Percentiles rank a stretch among this genome's conserved stretches.
Evolutionary conservation across 2,888 invertebrate genomes (phyloP).

Genomic region (Thecocarcelia acutangulata): DNA sequence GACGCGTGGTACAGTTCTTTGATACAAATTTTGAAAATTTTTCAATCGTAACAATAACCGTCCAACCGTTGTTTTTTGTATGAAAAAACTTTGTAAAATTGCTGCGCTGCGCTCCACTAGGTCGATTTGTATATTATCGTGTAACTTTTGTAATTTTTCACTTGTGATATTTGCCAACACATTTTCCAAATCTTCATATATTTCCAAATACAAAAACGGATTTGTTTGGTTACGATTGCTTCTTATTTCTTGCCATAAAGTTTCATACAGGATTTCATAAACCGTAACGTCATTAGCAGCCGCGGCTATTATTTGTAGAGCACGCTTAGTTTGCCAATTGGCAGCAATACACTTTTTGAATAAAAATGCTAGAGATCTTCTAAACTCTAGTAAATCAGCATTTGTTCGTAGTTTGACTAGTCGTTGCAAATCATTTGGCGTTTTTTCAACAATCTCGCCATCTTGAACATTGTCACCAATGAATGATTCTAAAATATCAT

Average conservation of each 20-base stretch:
- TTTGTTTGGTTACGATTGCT: conserved; percentile 70
- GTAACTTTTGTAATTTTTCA: background rate
- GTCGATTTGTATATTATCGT: conserved; percentile 57
- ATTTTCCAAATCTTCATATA: conserved; percentile 60
- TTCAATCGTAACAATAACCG: conserved; percentile 13
- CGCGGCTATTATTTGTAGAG: conserved; percentile 35
- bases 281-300: conserved; percentile 58
- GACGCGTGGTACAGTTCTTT: conserved; percentile 5
- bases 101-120: conserved; percentile 71
- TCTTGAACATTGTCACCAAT: conserved; percentile 6
- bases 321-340: conserved; percentile 36
- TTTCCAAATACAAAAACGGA: conserved; percentile 71
- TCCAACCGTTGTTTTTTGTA: conserved; percentile 39
- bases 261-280: conserved; percentile 72
- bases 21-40: conserved; percentile 11
- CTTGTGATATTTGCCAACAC: conserved; percentile 46
- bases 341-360: background rate
- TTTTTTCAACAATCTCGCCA: conserved; percentile 24
- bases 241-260: conserved; percentile 73
- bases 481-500: conserved; percentile 8
- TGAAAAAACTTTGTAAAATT: conserved; percentile 63
- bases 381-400: conserved; percentile 6
- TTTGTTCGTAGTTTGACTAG: background rate
- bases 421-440: background rate
- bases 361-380: conserved; percentile 29